phyloP scores from a whole-genome alignment of 2,888 invertebrate species.

The Drosophila birchii region DNA sequence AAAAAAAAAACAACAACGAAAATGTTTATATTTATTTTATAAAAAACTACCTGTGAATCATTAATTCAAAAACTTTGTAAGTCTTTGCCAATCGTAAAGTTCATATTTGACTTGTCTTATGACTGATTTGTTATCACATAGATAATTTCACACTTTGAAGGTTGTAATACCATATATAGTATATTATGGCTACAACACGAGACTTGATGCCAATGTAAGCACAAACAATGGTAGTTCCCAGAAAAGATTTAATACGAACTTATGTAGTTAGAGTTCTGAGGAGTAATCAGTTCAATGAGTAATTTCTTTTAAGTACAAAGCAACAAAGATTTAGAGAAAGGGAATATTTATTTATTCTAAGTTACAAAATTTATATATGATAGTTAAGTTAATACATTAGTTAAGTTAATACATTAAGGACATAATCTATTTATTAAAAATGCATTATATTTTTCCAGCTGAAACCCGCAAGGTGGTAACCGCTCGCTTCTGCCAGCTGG shows the following conservation, averaged over 20 bases:
- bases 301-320: neutral
- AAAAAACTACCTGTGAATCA: slow-evolving; percentile 7
- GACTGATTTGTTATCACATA: neutral
- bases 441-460: slow-evolving; percentile 45
- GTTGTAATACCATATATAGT: neutral
- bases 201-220: neutral
- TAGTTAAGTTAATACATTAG: too few relatives aligned
- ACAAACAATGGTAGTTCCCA: neutral
- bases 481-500: slow-evolving; percentile 83
- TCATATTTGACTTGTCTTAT: neutral
- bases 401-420: too few relatives aligned
- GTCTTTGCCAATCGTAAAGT: neutral
- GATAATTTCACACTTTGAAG: slow-evolving; percentile 2
- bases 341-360: too few relatives aligned
- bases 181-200: neutral
- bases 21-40: neutral
- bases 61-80: neutral
- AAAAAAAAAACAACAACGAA: too few relatives aligned
- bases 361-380: too few relatives aligned
- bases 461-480: slow-evolving; percentile 74
- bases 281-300: neutral
- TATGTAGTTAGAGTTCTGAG: neutral
- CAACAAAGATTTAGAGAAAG: too few relatives aligned
- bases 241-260: neutral
- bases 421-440: neutral